Percentiles rank a stretch among this genome's conserved stretches.
These are phyloP conservation scores for Apotomis turbidana DNA, from an alignment of 2,888 invertebrate genomes.

Conservation along the genomic window DNA sequence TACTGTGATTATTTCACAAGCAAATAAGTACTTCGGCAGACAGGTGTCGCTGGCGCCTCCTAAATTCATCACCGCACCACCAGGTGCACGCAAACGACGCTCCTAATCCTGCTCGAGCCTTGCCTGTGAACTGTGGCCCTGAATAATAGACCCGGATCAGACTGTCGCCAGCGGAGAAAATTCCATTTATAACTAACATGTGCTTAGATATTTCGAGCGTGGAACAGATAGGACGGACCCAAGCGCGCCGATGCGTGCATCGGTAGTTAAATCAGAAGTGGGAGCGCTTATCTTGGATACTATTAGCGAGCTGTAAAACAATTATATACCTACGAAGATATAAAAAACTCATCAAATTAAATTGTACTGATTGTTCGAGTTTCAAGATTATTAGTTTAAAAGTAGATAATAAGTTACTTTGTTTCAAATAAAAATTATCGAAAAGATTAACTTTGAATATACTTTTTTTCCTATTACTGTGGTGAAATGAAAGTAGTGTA, in stretches of 20 bases:
- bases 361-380: too few relatives aligned
- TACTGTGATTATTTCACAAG: slow-evolving; percentile 69
- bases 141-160: slow-evolving; percentile 56
- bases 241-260: slow-evolving; percentile 29
- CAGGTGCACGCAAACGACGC: slow-evolving; percentile 72
- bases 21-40: slow-evolving; percentile 77
- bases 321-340: too few relatives aligned
- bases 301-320: too few relatives aligned
- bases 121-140: slow-evolving; percentile 54
- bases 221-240: slow-evolving; percentile 43
- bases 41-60: slow-evolving; percentile 76
- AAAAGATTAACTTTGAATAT: too few relatives aligned
- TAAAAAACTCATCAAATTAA: too few relatives aligned
- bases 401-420: too few relatives aligned
- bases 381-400: too few relatives aligned
- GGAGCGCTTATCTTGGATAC: too few relatives aligned
- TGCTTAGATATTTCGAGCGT: slow-evolving; percentile 46
- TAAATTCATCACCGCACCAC: slow-evolving; percentile 74
- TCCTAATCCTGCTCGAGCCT: slow-evolving; percentile 69
- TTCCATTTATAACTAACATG: slow-evolving; percentile 51
- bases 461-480: too few relatives aligned
- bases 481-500: too few relatives aligned
- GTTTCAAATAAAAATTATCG: too few relatives aligned
- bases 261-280: slow-evolving; percentile 13
- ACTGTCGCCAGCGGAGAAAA: slow-evolving; percentile 55